Evolutionary conservation across 2,888 invertebrate genomes (phyloP).

Genomic region (Drosophila pegasa): DNA sequence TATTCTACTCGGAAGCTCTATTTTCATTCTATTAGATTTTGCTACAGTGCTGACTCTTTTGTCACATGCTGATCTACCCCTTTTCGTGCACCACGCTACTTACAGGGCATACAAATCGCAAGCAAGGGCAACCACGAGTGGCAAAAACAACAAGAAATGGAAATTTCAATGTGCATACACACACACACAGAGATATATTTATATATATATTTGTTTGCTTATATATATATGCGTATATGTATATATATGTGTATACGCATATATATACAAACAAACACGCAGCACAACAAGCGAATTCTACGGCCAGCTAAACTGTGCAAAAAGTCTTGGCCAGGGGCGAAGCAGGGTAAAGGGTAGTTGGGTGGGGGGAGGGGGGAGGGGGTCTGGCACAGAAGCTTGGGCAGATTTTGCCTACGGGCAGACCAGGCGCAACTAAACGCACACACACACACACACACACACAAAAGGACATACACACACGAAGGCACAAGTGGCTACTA

Average conservation of each 20-base stretch:
- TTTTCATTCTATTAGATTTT: background rate
- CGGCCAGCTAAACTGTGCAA: constrained; percentile 53
- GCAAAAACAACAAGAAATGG: constrained; percentile 56
- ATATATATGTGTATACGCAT: background rate
- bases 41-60: too few relatives aligned
- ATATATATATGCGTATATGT: background rate
- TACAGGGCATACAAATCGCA: constrained; percentile 24
- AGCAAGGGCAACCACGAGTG: constrained; percentile 45
- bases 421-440: constrained; percentile 63
- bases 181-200: background rate
- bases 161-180: constrained; percentile 73
- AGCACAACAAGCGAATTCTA: constrained; percentile 55
- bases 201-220: background rate
- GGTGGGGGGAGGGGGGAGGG: background rate
- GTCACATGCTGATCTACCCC: too few relatives aligned
- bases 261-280: constrained; percentile 69
- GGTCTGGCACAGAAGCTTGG: constrained; percentile 28
- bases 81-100: background rate
- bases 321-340: constrained; percentile 7
- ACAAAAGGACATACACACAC: constrained; percentile 28
- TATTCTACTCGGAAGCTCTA: background rate
- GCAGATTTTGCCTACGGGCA: constrained; percentile 53
- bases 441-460: constrained; percentile 35
- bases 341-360: background rate
- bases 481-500: constrained; percentile 81